Percentiles rank a stretch among this genome's conserved stretches.
phyloP scores from a whole-genome alignment of 2,113 vertebrate species.

The Numenius arquata region DNA sequence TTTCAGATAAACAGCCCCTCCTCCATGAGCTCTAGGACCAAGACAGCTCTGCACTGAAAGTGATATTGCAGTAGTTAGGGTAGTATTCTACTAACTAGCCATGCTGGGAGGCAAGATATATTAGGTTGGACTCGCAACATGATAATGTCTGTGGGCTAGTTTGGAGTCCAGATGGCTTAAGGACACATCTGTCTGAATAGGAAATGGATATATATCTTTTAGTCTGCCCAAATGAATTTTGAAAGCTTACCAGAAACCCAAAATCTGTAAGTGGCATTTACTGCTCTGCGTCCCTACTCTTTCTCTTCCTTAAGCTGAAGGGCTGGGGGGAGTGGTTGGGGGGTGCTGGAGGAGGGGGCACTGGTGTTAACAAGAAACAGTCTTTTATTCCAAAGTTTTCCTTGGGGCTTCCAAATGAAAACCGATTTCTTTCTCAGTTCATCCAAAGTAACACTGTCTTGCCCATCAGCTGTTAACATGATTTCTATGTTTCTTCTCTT shows the following conservation, averaged over 20 bases:
- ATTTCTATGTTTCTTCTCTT: background rate
- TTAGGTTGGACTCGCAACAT: background rate
- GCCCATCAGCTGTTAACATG: background rate
- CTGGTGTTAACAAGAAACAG: background rate
- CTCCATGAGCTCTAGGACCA: background rate
- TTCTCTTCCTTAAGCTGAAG: background rate
- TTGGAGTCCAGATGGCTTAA: background rate
- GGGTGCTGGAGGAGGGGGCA: too few relatives aligned
- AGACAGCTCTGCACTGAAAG: background rate
- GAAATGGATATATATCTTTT: background rate
- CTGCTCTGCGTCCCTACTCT: background rate
- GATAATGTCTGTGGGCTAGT: background rate
- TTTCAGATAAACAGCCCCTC: background rate
- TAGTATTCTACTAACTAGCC: background rate
- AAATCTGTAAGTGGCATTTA: background rate
- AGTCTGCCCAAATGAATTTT: background rate
- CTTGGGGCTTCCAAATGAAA: background rate
- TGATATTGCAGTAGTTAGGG: background rate
- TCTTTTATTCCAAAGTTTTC: background rate
- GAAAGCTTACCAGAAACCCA: background rate
- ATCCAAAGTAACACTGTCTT: background rate
- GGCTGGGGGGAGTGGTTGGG: rapidly evolving
- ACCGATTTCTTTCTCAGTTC: background rate
- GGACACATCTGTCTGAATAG: background rate
- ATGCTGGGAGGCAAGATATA: background rate